Base-by-base conservation (phyloP, 1,140 invertebrate species). In the Drosophila novamexicana region DNA sequence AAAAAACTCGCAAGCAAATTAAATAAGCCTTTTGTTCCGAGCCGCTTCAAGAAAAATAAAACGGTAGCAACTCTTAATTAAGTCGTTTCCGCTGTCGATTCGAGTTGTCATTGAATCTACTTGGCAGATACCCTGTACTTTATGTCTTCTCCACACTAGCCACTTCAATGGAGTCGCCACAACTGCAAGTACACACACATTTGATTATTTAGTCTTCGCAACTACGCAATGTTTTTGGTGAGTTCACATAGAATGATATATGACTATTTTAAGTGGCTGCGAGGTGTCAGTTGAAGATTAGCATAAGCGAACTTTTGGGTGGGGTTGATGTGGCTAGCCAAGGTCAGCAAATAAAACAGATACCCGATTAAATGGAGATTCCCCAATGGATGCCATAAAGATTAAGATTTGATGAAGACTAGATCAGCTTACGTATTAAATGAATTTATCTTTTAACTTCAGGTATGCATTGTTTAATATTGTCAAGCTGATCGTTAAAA, bases 131-230 rank as follows among this genome's bases (percentile, higher is more conserved):
- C 53, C 50, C 10, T 22, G 34, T 18, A 36, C 32, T 61, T 64
- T 72, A 79, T 53, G 74, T 47, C 58, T 83, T 89, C 54, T 89
- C 79, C 62, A 67, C 69, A 77, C 75, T 79, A 63, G 83, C 52
- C 42, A 86, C 57, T 75, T 91, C 78, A 53, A 90, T 77, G 45
- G 86, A 81, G 71, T 92, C 85, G 75, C 67, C 89, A 80, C 76
- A 91, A 57, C 86, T 91, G 74, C 70, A 91, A 91, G 52, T 68
- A 86, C 22, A 88, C 53, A 47, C 16, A 56, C 5, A 52, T 53
- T 44, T 63, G 57, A 16, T 59, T 32, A 10, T 62, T 64, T 49
- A 29, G 37, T 40, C 34, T 37, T 32, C 29, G 6, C 18, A 4
- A 16, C 36, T 16, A n/a, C 5, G 16, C 40, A 8, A 16, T 50